Base-by-base conservation (phyloP, 2,888 invertebrate species). In the Drosophila longiperda region DNA sequence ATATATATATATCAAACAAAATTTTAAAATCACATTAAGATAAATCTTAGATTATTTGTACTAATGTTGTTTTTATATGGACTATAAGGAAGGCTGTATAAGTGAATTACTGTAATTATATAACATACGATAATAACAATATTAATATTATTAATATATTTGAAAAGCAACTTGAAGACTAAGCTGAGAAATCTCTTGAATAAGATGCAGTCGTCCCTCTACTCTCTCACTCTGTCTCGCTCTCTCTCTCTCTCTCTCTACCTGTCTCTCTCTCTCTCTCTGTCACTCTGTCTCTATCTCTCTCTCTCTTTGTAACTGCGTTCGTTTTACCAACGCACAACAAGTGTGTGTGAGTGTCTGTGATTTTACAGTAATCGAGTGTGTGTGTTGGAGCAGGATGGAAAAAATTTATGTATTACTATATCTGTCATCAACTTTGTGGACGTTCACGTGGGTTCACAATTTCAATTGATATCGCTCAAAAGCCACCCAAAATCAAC, bases 391-490 rank as follows among this genome's bases (percentile, higher is more conserved):
- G 50, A 48, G 68, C 12, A 40, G 48, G 38, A 53, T 62, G 33
- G 15, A 67, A 57, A 62, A 38, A 48, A 55, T 45, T 57, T 20
- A 17, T 23, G 17, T 57, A 71, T 63, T 63, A 57, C 34, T 53
- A 58, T 50, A 62, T 66, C 68, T 73, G 71, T 68, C 67, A 78
- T 49, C 64, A 54, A 29, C 38, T 45, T 38, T 38, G 17, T 38
- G 34, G n/a, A n/a, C 29, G 49, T 66, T 60, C 86, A 78, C 74
- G 73, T 69, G 73, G 45, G 49, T 34, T 50, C 53, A 73, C 66
- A 69, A 50, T 62, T 82, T 73, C 48, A 63, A 73, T 72, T 70
- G 62, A 73, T 78, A 76, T 73, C 67, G 57, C 73, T 73, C 66
- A 57, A 80, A 73, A 74, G 59, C 34, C 54, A 45, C 9, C 53